Conservation (phyloP, 2,888 invertebrate genomes). For the Temnothorax unifasciatus region DNA sequence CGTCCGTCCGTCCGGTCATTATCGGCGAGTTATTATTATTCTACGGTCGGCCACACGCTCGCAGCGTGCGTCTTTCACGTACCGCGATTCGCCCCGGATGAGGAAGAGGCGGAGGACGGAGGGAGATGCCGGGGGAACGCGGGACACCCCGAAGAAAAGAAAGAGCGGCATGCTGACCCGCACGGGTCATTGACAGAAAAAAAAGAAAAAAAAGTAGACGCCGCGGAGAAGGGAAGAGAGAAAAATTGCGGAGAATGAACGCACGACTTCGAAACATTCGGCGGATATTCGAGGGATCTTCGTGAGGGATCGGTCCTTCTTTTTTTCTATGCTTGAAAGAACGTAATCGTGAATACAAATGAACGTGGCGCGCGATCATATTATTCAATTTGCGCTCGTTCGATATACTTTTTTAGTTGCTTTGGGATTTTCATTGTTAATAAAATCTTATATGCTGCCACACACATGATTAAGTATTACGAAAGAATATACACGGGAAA, state of each 20-base stretch:
- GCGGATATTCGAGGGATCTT: constrained; percentile 9
- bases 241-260: constrained; percentile 53
- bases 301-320: neutral
- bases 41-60: constrained; percentile 55
- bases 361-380: neutral
- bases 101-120: constrained; percentile 49
- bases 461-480: neutral
- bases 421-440: neutral
- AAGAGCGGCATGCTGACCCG: constrained; percentile 68
- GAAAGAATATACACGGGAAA: too few relatives aligned
- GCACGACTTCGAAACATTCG: constrained; percentile 37
- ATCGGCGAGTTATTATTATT: constrained; percentile 71
- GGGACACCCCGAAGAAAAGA: constrained; percentile 55
- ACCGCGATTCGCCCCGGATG: constrained; percentile 56
- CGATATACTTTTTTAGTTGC: neutral
- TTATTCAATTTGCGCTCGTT: neutral
- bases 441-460: too few relatives aligned
- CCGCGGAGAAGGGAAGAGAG: constrained; percentile 27
- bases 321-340: constrained; percentile 2
- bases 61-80: constrained; percentile 59
- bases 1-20: constrained; percentile 67
- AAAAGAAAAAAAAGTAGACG: constrained; percentile 38
- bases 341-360: neutral
- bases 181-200: constrained; percentile 70
- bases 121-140: constrained; percentile 44